Percentiles rank a stretch among this genome's conserved stretches.
Evolutionary conservation across 1,140 invertebrate species (phyloP).

Genomic region (Neodiprion lecontei): DNA sequence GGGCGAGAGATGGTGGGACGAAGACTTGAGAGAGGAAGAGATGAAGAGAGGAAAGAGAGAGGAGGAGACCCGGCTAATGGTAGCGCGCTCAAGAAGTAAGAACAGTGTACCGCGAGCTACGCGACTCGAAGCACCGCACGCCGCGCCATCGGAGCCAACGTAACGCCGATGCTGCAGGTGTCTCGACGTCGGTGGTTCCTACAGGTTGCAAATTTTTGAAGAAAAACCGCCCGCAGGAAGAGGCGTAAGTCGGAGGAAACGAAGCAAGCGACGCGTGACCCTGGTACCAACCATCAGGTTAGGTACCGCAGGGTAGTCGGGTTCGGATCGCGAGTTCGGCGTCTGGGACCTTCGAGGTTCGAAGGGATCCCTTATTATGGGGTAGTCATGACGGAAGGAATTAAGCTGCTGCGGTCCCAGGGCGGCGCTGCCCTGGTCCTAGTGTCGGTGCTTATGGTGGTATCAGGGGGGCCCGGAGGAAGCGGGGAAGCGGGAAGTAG

Average conservation of each 20-base stretch:
- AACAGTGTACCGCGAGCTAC: constrained; percentile 4
- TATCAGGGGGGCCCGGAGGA: too few species aligned
- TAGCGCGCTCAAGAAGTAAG: constrained; percentile 37
- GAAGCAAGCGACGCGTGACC: too few species aligned
- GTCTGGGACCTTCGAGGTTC: not conserved
- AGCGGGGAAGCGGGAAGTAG: too few species aligned
- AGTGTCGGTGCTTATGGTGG: not conserved
- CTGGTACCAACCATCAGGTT: too few species aligned
- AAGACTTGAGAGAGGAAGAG: constrained; percentile 25
- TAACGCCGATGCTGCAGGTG: too few species aligned
- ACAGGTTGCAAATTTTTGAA: too few species aligned
- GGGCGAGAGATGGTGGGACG: constrained; percentile 9
- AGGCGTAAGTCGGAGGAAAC: too few species aligned
- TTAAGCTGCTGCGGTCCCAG: not conserved
- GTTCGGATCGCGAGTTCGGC: too few species aligned
- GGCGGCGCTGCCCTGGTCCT: not conserved
- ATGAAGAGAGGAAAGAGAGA: constrained; percentile 14
- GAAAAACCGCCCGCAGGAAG: too few species aligned
- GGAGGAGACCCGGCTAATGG: constrained; percentile 45
- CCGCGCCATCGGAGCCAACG: not conserved
- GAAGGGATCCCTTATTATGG: not conserved
- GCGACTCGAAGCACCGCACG: not conserved
- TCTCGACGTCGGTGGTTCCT: too few species aligned
- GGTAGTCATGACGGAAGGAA: constrained; percentile 4
- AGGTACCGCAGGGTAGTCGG: too few species aligned